Conservation (phyloP, 2,113 vertebrate genomes). For the Empidonax alnorum region DNA sequence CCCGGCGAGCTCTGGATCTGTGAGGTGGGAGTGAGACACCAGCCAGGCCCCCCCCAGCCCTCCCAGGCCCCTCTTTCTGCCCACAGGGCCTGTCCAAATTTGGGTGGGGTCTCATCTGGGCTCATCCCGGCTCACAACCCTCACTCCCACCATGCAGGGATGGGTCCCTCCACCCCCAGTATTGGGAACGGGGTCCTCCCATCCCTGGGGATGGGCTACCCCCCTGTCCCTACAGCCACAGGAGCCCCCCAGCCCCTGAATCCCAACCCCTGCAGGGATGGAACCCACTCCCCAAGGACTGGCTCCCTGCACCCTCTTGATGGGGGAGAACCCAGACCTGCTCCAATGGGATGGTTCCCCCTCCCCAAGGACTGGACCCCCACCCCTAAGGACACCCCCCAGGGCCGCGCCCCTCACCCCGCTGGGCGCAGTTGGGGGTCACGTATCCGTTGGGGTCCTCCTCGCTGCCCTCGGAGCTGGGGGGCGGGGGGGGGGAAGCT, state of each 20-base stretch:
- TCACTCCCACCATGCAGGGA: not conserved
- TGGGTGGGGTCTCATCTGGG: not conserved
- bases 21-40: not conserved
- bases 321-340: not conserved
- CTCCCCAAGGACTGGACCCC: not conserved
- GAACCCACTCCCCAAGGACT: not conserved
- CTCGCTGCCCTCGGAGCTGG: slow-evolving; percentile 67
- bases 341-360: no score
- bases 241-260: not conserved
- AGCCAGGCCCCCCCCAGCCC: not conserved
- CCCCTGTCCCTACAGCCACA: no score
- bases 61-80: no score
- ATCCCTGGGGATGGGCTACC: not conserved
- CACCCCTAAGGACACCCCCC: no score
- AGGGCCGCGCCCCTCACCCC: no score
- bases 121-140: not conserved
- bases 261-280: not conserved
- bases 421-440: slow-evolving; percentile 78
- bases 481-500: slow-evolving; percentile 62
- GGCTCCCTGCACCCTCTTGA: not conserved
- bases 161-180: not conserved
- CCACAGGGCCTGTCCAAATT: not conserved
- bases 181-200: no score
- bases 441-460: slow-evolving; percentile 88
- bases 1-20: slow-evolving; percentile 66